Evolutionary conservation across 2,797 vertebrate species (phyloP).

Genomic region (Phalloptychus januarius): DNA sequence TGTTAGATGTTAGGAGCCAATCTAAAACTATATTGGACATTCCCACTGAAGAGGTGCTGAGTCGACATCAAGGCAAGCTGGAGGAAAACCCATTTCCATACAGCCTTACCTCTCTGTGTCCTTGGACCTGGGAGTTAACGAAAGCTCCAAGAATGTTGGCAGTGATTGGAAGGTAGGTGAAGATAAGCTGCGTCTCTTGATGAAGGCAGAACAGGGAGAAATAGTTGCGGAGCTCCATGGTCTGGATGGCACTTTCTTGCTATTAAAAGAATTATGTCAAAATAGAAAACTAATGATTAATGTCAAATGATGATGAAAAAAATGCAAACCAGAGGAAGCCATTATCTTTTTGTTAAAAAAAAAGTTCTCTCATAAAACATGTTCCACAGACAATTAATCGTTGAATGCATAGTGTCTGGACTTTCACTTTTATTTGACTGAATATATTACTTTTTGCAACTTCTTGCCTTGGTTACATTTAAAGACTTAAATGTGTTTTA

Average conservation of each 20-base stretch:
- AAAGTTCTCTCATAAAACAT: not conserved
- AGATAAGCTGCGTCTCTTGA: slow-evolving; percentile 97
- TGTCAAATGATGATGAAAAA: not conserved
- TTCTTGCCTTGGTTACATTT: not conserved
- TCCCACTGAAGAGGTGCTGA: not conserved
- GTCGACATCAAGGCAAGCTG: slow-evolving; percentile 1
- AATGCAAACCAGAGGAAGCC: not conserved
- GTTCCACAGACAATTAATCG: not conserved
- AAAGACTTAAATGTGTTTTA: not conserved
- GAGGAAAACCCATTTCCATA: slow-evolving; percentile 33
- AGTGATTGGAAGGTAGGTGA: slow-evolving; percentile 93
- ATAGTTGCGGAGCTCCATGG: slow-evolving; percentile 96
- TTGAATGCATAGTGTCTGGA: not conserved
- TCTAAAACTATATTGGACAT: slow-evolving; percentile 34
- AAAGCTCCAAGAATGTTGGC: slow-evolving; percentile 94
- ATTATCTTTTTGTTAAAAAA: not conserved
- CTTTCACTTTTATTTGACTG: not conserved
- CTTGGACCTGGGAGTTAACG: slow-evolving; percentile 96
- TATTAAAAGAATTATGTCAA: slow-evolving; percentile 54
- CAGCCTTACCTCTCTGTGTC: slow-evolving; percentile 91
- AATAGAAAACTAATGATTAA: not conserved
- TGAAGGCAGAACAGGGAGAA: slow-evolving; percentile 97
- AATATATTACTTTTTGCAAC: not conserved
- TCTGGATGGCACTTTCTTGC: slow-evolving; percentile 97
- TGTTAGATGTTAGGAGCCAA: slow-evolving; percentile 36